Evolutionary conservation across 2,888 invertebrate species (phyloP).

Genomic region (Phengaris alcon): DNA sequence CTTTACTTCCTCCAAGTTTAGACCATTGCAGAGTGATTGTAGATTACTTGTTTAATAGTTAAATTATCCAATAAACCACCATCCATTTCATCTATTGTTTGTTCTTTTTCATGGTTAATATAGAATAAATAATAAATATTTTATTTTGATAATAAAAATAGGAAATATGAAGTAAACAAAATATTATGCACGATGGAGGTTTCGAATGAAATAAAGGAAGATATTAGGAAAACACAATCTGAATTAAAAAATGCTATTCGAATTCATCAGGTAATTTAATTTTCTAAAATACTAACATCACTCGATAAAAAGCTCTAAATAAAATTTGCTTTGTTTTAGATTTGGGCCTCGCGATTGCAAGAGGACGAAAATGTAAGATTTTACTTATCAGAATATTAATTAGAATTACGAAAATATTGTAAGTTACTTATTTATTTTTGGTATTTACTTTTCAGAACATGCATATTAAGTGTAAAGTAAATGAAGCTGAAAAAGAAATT

Average conservation of each 20-base stretch:
- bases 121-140: no score
- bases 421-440: slow-evolving; percentile 28
- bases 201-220: slow-evolving; percentile 80
- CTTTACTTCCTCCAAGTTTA: no score
- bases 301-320: background rate
- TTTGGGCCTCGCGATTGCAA: slow-evolving; percentile 77
- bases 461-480: slow-evolving; percentile 74
- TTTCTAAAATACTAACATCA: background rate
- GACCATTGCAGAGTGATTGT: no score
- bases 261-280: slow-evolving; percentile 78
- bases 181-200: slow-evolving; percentile 71
- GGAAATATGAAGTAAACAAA: background rate
- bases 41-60: no score
- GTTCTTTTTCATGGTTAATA: no score
- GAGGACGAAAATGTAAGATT: slow-evolving; percentile 75
- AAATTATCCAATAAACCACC: no score
- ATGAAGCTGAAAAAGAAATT: slow-evolving; percentile 80
- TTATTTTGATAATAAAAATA: background rate
- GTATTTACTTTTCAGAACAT: slow-evolving; percentile 66
- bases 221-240: slow-evolving; percentile 79
- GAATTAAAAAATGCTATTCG: slow-evolving; percentile 82
- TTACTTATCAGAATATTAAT: background rate
- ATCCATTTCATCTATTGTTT: no score
- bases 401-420: background rate
- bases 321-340: slow-evolving; percentile 55